A percentile compares a stretch with the other conserved stretches of the same genome.
Conservation (phyloP, 2,113 vertebrate genomes). For the Phainopepla nitens region DNA sequence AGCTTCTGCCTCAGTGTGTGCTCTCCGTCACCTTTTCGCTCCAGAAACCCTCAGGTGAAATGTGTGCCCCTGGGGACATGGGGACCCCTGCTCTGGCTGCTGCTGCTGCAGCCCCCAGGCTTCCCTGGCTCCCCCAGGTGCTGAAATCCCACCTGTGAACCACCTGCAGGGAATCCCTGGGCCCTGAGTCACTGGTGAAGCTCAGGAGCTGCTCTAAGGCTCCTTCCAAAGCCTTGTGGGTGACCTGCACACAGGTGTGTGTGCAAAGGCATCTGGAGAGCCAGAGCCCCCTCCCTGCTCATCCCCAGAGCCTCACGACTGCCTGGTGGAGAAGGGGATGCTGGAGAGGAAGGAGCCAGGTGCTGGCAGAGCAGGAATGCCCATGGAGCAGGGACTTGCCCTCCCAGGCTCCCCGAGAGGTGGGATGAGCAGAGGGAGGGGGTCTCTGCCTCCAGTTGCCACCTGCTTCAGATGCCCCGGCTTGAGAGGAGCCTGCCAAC, state of each 20-base stretch:
- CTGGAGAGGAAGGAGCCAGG: not conserved
- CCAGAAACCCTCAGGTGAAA: not conserved
- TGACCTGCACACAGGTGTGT: not conserved
- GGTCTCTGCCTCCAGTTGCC: not conserved
- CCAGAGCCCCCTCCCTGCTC: not conserved
- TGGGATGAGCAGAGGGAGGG: not conserved
- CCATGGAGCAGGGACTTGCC: not conserved
- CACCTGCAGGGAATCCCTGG: not conserved
- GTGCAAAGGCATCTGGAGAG: not conserved
- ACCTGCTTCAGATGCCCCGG: conserved; percentile 1
- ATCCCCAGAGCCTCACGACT: not conserved
- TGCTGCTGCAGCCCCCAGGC: not conserved
- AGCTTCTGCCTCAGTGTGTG: not conserved
- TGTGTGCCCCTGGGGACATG: not conserved
- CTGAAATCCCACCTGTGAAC: not conserved
- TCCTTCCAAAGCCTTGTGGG: not conserved
- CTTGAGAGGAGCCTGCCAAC: conserved; percentile 57
- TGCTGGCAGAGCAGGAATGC: not conserved
- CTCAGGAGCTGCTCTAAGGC: not conserved
- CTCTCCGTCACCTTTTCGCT: not conserved
- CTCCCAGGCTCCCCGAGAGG: fast-evolving
- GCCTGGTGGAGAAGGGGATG: not conserved
- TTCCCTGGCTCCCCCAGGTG: not conserved
- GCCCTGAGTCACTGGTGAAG: not conserved
- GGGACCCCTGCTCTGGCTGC: not conserved